phyloP scores from a whole-genome alignment of 2,113 vertebrate species.

The Benitochromis conjunctus region DNA sequence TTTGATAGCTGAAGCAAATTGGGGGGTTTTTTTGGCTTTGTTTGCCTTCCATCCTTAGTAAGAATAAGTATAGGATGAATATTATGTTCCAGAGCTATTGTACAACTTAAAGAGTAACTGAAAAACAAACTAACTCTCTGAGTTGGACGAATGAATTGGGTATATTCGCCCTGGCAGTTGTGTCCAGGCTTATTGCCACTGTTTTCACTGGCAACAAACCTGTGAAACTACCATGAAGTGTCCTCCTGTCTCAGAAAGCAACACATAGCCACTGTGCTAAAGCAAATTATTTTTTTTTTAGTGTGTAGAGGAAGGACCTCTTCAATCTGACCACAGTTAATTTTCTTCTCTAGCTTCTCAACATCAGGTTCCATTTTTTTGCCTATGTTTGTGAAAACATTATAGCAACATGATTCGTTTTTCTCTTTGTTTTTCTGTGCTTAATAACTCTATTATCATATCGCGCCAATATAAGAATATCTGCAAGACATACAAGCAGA shows the following conservation, averaged over 20 bases:
- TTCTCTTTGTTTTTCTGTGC: not conserved
- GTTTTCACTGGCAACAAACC: not conserved
- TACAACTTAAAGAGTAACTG: not conserved
- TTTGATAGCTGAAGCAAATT: not conserved
- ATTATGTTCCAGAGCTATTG: not conserved
- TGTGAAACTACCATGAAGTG: not conserved
- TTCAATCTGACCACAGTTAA: no score
- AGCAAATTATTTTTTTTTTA: not conserved
- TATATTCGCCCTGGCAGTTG: not conserved
- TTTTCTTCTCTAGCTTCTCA: no score
- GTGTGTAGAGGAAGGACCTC: not conserved
- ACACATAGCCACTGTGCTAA: not conserved
- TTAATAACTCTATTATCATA: not conserved
- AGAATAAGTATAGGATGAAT: not conserved
- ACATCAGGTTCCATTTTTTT: not conserved
- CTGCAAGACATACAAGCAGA: not conserved
- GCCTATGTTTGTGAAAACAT: not conserved
- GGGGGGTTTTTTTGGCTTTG: not conserved
- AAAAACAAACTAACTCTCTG: not conserved
- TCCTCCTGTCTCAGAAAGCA: not conserved
- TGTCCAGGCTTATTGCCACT: not conserved
- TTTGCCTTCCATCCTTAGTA: not conserved
- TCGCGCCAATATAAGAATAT: not conserved
- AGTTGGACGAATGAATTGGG: not conserved
- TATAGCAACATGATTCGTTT: not conserved